phyloP scores from a whole-genome alignment of 2,888 invertebrate species.

The Rhodophaea formosa region DNA sequence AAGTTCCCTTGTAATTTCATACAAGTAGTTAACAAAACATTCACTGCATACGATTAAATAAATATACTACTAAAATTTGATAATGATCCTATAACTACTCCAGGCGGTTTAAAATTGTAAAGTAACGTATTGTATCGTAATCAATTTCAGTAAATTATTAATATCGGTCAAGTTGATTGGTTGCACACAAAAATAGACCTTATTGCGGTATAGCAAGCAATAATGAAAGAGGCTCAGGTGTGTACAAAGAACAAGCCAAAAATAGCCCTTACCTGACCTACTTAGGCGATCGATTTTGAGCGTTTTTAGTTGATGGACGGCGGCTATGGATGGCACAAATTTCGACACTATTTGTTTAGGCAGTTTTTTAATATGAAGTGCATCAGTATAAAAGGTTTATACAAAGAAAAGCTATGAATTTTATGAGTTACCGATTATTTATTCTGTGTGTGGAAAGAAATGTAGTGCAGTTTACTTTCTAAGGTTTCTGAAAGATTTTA shows the following conservation, averaged over 20 bases:
- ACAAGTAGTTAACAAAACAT: too few species aligned
- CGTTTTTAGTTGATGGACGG: conserved; percentile 21
- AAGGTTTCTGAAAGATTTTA: too few species aligned
- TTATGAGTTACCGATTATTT: too few species aligned
- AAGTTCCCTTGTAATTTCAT: too few species aligned
- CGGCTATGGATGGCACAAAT: conserved; percentile 1
- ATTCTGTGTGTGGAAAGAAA: too few species aligned
- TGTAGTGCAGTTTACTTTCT: too few species aligned
- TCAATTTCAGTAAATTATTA: not conserved
- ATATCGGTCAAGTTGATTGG: not conserved
- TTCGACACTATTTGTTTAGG: not conserved
- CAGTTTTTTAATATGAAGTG: too few species aligned
- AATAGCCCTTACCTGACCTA: conserved; percentile 30
- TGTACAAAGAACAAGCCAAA: conserved; percentile 27
- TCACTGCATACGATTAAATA: too few species aligned
- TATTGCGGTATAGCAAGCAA: conserved; percentile 11
- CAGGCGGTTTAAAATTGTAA: not conserved
- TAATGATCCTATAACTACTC: not conserved
- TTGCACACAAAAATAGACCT: conserved; percentile 7
- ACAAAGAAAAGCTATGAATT: too few species aligned
- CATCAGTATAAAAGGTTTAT: too few species aligned
- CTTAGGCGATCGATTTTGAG: conserved; percentile 28
- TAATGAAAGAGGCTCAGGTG: conserved; percentile 13
- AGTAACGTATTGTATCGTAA: not conserved
- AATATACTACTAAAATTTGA: too few species aligned